Evolutionary conservation across 2,113 vertebrate species (phyloP).

Genomic region (Picathartes gymnocephalus): DNA sequence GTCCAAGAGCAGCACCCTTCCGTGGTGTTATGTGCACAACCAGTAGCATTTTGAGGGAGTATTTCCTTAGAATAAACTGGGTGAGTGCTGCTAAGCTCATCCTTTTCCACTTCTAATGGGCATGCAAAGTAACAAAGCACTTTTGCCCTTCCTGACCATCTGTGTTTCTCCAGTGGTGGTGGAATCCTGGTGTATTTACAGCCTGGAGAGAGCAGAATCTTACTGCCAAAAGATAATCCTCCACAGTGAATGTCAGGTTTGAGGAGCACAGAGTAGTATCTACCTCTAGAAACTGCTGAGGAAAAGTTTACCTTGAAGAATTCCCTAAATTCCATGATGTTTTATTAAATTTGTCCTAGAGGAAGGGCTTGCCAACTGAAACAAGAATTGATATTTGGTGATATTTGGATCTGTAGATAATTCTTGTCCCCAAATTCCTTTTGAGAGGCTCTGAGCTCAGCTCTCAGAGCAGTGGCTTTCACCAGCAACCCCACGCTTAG

Average conservation of each 20-base stretch:
- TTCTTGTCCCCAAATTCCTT: not conserved
- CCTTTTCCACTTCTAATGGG: not conserved
- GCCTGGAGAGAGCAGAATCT: not conserved
- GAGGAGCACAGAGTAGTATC: not conserved
- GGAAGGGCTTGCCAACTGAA: not conserved
- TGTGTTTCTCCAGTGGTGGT: not conserved
- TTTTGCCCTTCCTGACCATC: not conserved
- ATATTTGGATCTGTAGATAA: not conserved
- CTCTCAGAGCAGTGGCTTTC: not conserved
- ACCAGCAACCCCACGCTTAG: accelerated
- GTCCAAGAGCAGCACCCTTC: not conserved
- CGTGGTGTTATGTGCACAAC: not conserved
- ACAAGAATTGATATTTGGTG: not conserved
- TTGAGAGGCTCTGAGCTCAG: not conserved
- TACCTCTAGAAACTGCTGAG: not conserved
- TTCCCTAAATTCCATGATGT: not conserved
- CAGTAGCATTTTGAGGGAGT: not conserved
- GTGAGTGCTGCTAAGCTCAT: not conserved
- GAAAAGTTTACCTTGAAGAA: not conserved
- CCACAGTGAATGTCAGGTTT: not conserved
- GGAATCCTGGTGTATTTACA: not conserved
- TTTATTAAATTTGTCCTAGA: not conserved
- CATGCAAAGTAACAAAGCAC: not conserved
- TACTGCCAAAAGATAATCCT: not conserved
- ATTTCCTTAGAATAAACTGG: not conserved